Conservation (phyloP, 1,140 invertebrate genomes). For the Panonychus citri region DNA sequence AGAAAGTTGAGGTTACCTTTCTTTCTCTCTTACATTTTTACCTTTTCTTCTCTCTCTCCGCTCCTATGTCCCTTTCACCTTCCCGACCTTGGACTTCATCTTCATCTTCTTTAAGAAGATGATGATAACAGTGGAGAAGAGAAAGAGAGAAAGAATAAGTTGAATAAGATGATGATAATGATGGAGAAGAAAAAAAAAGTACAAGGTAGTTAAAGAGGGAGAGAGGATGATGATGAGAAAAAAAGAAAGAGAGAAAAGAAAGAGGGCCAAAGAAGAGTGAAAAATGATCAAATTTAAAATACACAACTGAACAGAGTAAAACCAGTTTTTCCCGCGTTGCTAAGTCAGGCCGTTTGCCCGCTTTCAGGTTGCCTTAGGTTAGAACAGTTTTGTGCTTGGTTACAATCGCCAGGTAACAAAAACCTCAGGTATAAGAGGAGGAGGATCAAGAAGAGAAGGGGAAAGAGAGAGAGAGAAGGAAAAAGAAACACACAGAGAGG, state of each 20-base stretch:
- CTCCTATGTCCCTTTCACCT: background rate
- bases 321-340: background rate
- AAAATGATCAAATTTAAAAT: background rate
- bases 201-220: background rate
- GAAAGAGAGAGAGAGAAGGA: background rate
- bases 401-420: background rate
- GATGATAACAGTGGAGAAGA: background rate
- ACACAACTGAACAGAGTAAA: background rate
- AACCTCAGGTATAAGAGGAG: background rate
- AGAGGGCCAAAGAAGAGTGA: background rate
- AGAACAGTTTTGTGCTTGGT: background rate
- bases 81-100: background rate
- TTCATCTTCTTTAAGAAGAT: background rate
- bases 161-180: background rate
- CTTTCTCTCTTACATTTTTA: background rate
- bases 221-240: background rate
- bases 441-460: background rate
- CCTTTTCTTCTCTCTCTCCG: background rate
- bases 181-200: background rate
- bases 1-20: background rate
- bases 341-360: background rate
- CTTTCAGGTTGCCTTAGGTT: background rate
- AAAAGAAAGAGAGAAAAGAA: background rate
- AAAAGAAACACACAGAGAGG: background rate
- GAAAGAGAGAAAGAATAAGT: background rate